Evolutionary conservation across 2,797 vertebrate species (phyloP), one percentile per base, ranked within the genome.

Genomic region (Australoheros facetus): DNA sequence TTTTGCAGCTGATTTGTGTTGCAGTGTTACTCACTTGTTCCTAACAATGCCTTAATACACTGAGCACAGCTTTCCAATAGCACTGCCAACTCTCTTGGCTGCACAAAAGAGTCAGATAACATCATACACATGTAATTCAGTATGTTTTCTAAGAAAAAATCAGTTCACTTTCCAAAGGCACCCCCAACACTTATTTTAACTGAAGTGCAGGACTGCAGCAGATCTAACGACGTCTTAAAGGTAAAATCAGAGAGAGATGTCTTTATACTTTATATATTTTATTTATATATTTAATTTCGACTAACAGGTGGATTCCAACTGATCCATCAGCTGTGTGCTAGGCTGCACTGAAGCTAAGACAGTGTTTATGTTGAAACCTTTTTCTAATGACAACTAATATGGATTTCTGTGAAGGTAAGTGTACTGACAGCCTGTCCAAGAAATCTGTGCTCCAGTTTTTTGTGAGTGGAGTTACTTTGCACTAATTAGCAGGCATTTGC

Each of bases 21-120:
- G 34, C 59, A 66, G 23, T 10, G 11, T 71, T 73, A 48, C 23
- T 76, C 39, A 17, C 28, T 75, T 66, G 39, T 77, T 83, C 39
- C 30, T 26, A 21, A 69, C 56, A 57, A 23, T 54, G 56, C 14
- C 12, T 39, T 81, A 57, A 66, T 64, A 77, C 69, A 56, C 10
- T 12, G 58, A 81, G 56, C 60, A 28, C 70, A 48, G 71, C 1
- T 17, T 73, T 79, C 66, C 75, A 79, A 3, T 48, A 16, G 32
- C 4, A 8, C 10, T 77, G 79, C 72, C 80, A 89, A 81, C 17
- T 77, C 37, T 77, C 53, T 83, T 79, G 73, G 75, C 74, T 48
- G 60, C 28, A 5, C 71, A 66, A 56, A 60, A 58, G 55, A 77
- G 16, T 60, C 26, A 79, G 37, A 72, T 14, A 32, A 48, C 73